phyloP scores from a whole-genome alignment of 1,140 invertebrate genomes.

The Drosophila sproati region DNA sequence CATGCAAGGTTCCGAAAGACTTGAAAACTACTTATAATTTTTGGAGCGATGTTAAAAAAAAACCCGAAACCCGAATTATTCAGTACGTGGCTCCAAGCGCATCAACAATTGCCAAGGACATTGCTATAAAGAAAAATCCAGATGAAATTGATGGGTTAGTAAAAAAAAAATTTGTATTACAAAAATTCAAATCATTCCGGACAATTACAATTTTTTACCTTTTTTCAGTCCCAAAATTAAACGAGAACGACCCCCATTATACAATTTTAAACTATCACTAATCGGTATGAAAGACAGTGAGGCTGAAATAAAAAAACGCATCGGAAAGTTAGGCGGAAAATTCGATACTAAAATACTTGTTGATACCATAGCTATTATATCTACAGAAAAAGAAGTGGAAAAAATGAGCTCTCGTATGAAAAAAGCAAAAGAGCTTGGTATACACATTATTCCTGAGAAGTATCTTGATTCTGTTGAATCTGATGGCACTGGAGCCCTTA shows the following conservation, averaged over 20 bases:
- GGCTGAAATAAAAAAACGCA: constrained; percentile 88
- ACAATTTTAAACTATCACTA: constrained; percentile 92
- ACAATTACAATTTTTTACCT: background rate
- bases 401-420: constrained; percentile 89
- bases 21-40: constrained; percentile 87
- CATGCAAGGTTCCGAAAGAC: constrained; percentile 90
- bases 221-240: constrained; percentile 87
- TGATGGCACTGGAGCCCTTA: constrained; percentile 86
- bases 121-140: constrained; percentile 86
- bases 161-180: constrained; percentile 21
- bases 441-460: constrained; percentile 92
- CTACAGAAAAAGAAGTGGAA: constrained; percentile 89
- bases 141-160: constrained; percentile 85
- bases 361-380: constrained; percentile 91
- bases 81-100: constrained; percentile 86
- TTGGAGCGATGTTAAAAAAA: constrained; percentile 89
- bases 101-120: constrained; percentile 69
- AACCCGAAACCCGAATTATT: constrained; percentile 88
- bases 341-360: constrained; percentile 88
- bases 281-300: constrained; percentile 87
- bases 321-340: constrained; percentile 91
- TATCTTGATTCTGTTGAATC: constrained; percentile 90
- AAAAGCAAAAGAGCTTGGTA: constrained; percentile 88
- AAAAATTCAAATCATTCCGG: background rate
- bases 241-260: constrained; percentile 88